Conservation (phyloP, 2,797 vertebrate species). For the Alosa sapidissima region DNA sequence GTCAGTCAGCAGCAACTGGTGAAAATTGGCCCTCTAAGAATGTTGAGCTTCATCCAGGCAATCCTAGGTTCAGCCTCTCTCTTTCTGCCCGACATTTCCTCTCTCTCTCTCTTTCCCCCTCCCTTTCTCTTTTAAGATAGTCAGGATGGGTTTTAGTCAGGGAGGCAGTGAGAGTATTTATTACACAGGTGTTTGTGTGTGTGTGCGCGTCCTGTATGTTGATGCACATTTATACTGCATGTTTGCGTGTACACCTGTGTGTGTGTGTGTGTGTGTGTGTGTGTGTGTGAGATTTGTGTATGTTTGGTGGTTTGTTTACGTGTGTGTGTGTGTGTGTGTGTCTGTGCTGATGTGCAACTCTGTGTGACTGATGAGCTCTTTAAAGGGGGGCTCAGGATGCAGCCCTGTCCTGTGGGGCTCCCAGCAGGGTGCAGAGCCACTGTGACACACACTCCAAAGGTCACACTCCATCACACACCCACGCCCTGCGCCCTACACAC, state of each 20-base stretch:
- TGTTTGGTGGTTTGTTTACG: conserved; percentile 14
- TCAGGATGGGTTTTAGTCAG: conserved; percentile 56
- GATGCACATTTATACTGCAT: background rate
- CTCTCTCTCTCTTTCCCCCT: background rate
- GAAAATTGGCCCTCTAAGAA: background rate
- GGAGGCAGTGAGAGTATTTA: background rate
- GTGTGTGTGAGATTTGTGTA: conserved; percentile 28
- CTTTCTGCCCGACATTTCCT: background rate
- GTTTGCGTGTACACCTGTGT: conserved; percentile 23
- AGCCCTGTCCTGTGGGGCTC: conserved; percentile 59
- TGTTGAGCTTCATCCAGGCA: background rate
- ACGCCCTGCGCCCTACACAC: conserved; percentile 45
- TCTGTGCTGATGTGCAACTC: background rate
- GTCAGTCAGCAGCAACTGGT: background rate
- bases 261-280: conserved; percentile 27
- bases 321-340: background rate
- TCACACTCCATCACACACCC: conserved; percentile 74
- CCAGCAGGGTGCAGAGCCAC: conserved; percentile 57
- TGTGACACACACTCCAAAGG: conserved; percentile 65
- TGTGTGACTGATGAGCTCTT: conserved; percentile 51
- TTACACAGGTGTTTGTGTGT: background rate
- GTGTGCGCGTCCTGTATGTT: conserved; percentile 44
- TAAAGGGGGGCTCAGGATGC: conserved; percentile 54
- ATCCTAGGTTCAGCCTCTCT: conserved; percentile 20
- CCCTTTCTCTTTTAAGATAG: background rate